A percentile compares a stretch with the other conserved stretches of the same genome.
Conservation (phyloP, 2,113 vertebrate species). For the Apteryx owenii region DNA sequence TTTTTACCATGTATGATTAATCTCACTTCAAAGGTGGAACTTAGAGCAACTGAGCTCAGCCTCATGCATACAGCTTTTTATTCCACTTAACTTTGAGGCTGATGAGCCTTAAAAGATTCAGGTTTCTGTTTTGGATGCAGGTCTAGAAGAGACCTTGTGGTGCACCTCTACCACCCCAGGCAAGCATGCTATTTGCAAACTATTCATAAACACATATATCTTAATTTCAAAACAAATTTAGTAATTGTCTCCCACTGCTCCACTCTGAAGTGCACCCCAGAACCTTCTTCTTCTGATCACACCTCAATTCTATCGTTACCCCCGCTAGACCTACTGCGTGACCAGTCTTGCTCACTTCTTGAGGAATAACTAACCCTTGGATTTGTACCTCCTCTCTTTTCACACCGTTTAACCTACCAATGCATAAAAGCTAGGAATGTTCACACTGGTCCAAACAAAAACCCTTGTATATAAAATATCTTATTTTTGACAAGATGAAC, state of each 20-base stretch:
- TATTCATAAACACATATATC: neutral
- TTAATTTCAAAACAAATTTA: neutral
- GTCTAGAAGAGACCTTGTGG: neutral
- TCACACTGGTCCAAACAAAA: neutral
- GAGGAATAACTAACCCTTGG: neutral
- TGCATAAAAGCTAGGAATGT: neutral
- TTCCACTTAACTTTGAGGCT: slow-evolving; percentile 17
- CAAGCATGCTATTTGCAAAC: neutral
- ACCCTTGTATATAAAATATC: neutral
- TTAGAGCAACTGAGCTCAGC: neutral
- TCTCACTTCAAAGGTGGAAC: slow-evolving; percentile 49
- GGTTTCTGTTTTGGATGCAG: slow-evolving; percentile 4
- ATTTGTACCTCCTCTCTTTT: neutral
- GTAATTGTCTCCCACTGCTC: neutral
- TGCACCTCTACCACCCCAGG: neutral
- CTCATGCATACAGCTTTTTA: neutral
- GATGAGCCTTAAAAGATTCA: neutral
- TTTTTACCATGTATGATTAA: slow-evolving; percentile 12
- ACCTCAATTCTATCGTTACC: neutral
- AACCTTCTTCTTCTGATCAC: neutral
- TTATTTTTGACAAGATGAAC: neutral
- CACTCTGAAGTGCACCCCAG: neutral
- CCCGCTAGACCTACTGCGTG: neutral
- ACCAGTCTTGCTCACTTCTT: neutral
- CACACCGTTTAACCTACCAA: neutral